Evolutionary conservation across 2,113 vertebrate species (phyloP).

Genomic region (Rissa tridactyla): DNA sequence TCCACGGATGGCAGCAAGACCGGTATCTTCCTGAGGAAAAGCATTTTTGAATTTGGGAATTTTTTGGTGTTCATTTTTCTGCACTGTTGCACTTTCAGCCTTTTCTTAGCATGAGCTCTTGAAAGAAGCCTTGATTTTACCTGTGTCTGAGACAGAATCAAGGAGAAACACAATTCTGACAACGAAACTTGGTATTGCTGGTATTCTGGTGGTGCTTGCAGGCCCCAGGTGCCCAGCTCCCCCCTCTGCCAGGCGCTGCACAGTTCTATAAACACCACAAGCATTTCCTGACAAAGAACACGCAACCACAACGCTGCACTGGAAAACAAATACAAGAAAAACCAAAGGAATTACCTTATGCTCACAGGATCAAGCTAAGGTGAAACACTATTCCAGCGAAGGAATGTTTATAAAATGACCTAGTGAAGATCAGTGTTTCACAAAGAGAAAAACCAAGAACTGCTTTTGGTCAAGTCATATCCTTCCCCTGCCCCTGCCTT

Average conservation of each 20-base stretch:
- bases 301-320: neutral
- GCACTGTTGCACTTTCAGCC: neutral
- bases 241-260: neutral
- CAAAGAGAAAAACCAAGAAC: neutral
- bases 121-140: neutral
- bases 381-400: neutral
- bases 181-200: neutral
- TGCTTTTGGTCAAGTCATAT: neutral
- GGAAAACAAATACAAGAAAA: neutral
- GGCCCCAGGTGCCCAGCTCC: neutral
- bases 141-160: neutral
- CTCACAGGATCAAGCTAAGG: neutral
- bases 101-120: neutral
- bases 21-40: neutral
- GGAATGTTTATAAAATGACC: neutral
- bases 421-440: neutral
- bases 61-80: neutral
- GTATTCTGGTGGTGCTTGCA: neutral
- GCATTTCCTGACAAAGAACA: neutral
- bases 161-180: neutral
- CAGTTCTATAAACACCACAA: neutral
- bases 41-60: neutral
- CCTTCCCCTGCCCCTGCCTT: neutral
- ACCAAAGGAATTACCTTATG: neutral
- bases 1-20: neutral